Percentiles rank a stretch among this genome's conserved stretches.
Evolutionary conservation across 64 coral and sea anemone genomes (phyloP).

Genomic region (Montipora foliosa): DNA sequence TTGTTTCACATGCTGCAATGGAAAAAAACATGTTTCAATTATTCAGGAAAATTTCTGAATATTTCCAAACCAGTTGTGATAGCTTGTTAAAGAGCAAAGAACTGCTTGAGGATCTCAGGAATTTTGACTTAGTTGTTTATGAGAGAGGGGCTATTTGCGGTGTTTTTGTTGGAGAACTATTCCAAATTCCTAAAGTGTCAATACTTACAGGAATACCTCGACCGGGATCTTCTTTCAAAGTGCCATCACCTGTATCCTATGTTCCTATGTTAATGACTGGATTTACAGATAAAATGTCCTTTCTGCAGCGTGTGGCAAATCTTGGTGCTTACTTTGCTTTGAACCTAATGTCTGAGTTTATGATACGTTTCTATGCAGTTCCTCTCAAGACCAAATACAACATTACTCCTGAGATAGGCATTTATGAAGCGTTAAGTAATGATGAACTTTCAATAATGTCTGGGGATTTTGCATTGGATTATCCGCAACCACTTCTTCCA

Average conservation of each 20-base stretch:
- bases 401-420: conserved; percentile 64
- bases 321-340: neutral
- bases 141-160: conserved; percentile 26
- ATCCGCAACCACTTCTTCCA: conserved; percentile 72
- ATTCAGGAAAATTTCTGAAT: neutral
- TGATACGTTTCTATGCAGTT: neutral
- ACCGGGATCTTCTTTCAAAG: neutral
- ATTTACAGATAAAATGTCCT: conserved; percentile 62
- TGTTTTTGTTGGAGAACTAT: conserved; percentile 9
- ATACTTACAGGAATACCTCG: neutral
- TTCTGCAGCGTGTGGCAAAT: conserved; percentile 69
- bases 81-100: conserved; percentile 16
- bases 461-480: conserved; percentile 70
- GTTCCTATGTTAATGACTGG: conserved; percentile 1
- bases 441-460: conserved; percentile 32
- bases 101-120: conserved; percentile 25
- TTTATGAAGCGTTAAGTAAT: neutral
- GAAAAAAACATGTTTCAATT: neutral
- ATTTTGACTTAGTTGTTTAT: conserved; percentile 67
- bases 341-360: neutral
- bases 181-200: conserved; percentile 45
- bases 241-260: conserved; percentile 39
- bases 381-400: conserved; percentile 48
- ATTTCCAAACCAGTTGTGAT: neutral
- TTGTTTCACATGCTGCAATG: neutral